These are phyloP conservation scores for Halichondria panicea DNA, from an alignment of 37 sponge, comb jelly and placozoan species.

Conservation along the genomic window DNA sequence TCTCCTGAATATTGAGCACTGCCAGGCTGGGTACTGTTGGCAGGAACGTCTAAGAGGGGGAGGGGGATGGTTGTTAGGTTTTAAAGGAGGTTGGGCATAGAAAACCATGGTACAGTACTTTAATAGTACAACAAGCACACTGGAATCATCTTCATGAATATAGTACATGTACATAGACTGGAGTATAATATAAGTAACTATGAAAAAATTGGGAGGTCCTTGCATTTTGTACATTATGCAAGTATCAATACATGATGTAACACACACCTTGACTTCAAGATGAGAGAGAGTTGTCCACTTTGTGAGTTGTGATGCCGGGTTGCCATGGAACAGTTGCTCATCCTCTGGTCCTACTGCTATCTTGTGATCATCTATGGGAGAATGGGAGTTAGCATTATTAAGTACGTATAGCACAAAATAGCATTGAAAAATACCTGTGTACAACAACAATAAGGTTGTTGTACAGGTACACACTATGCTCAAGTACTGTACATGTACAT, in stretches of 20 bases:
- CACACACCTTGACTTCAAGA: constrained; percentile 31
- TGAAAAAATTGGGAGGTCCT: not conserved
- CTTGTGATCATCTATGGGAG: constrained; percentile 14
- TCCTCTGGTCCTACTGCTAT: constrained; percentile 7
- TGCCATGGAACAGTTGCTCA: constrained; percentile 8
- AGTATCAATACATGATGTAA: not conserved
- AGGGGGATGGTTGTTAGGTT: not conserved
- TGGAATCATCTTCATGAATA: no score
- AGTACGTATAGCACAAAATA: no score
- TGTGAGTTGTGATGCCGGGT: constrained; percentile 1
- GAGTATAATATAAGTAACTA: not conserved
- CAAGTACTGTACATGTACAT: no score
- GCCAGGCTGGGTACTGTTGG: constrained; percentile 38
- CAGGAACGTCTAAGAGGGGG: not conserved
- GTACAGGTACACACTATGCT: constrained; percentile 18
- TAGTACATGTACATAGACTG: no score
- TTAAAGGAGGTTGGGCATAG: not conserved
- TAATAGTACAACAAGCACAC: no score
- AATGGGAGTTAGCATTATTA: not conserved
- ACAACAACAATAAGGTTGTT: not conserved
- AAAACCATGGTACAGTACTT: no score
- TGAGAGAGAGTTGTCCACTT: constrained; percentile 42
- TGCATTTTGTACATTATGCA: not conserved
- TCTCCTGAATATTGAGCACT: constrained; percentile 59
- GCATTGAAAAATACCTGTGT: not conserved